Evolutionary conservation across 2,797 vertebrate genomes (phyloP).

Genomic region (Eleutherodactylus coqui): DNA sequence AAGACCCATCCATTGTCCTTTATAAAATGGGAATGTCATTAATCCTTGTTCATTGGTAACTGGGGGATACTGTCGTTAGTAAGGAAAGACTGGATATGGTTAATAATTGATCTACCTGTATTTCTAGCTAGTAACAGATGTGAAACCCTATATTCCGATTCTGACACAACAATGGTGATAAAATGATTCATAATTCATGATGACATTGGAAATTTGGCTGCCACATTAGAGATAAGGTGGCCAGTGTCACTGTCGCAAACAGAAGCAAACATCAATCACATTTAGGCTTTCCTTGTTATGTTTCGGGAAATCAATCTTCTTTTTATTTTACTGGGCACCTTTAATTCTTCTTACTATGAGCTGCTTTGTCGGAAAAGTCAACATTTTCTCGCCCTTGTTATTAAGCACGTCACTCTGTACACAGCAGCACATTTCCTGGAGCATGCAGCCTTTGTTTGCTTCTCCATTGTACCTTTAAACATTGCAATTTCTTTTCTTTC

Average conservation of each 20-base stretch:
- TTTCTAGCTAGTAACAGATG: slow-evolving; percentile 48
- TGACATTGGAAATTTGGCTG: slow-evolving; percentile 54
- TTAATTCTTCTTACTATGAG: slow-evolving; percentile 31
- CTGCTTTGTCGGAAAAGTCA: slow-evolving; percentile 9
- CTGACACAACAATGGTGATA: slow-evolving; percentile 17
- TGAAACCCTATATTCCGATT: slow-evolving; percentile 35
- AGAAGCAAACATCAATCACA: slow-evolving; percentile 55
- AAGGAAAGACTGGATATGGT: slow-evolving; percentile 50
- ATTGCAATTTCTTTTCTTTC: slow-evolving; percentile 12
- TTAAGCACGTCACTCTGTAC: slow-evolving; percentile 40
- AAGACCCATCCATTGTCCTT: slow-evolving; percentile 46
- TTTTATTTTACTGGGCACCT: slow-evolving; percentile 8
- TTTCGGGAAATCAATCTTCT: slow-evolving; percentile 53
- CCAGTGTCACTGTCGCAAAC: slow-evolving; percentile 45
- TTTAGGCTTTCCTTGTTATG: slow-evolving; percentile 57
- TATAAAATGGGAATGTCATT: slow-evolving; percentile 47
- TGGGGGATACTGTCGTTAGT: slow-evolving; percentile 49
- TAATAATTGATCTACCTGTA: slow-evolving; percentile 62
- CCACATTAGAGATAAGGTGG: slow-evolving; percentile 53
- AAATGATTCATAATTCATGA: slow-evolving; percentile 59
- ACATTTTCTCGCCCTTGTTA: slow-evolving; percentile 28
- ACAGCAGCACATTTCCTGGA: slow-evolving; percentile 32
- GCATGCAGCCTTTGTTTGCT: slow-evolving; percentile 41
- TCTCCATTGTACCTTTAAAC: slow-evolving; percentile 37
- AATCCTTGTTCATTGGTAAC: slow-evolving; percentile 55